A percentile compares a stretch with the other conserved stretches of the same genome.
These are phyloP conservation scores for Lepidurus packardi DNA, from an alignment of 1,140 invertebrate species.

Conservation along the genomic window DNA sequence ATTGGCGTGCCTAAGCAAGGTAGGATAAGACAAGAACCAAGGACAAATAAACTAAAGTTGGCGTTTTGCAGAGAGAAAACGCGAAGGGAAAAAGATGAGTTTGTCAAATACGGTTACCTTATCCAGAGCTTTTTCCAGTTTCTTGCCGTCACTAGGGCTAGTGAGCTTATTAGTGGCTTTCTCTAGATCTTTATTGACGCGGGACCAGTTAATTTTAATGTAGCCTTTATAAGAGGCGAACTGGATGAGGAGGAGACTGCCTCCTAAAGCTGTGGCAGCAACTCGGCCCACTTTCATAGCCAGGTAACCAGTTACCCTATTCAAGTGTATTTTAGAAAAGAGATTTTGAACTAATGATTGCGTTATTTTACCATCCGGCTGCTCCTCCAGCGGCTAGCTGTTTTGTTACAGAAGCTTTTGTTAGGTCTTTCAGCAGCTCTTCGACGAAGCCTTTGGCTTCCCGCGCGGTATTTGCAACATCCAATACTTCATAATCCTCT, in stretches of 20 bases:
- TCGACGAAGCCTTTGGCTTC: conserved; percentile 63
- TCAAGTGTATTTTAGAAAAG: conserved; percentile 35
- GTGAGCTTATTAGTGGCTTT: conserved; percentile 72
- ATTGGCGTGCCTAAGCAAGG: conserved; percentile 61
- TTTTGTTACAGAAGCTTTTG: conserved; percentile 74
- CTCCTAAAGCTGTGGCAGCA: conserved; percentile 78
- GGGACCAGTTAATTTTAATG: conserved; percentile 83
- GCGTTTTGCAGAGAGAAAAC: background rate
- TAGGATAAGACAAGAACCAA: conserved; percentile 31
- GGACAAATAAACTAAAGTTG: conserved; percentile 33
- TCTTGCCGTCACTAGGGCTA: conserved; percentile 61
- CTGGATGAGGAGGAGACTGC: conserved; percentile 80
- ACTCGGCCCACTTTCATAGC: conserved; percentile 88
- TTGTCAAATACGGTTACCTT: conserved; percentile 57
- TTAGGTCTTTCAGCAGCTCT: conserved; percentile 67
- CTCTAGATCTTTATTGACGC: conserved; percentile 72
- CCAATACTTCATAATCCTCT: conserved; percentile 45
- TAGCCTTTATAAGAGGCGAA: conserved; percentile 87
- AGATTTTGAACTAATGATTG: background rate
- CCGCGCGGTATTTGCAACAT: conserved; percentile 54
- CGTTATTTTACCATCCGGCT: conserved; percentile 70
- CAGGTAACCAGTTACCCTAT: conserved; percentile 78
- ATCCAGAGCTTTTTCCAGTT: conserved; percentile 57
- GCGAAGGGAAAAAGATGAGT: conserved; percentile 14
- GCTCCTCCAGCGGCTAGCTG: conserved; percentile 77